Conservation (phyloP, 1,140 invertebrate species). For the Teleogryllus occipitalis region DNA sequence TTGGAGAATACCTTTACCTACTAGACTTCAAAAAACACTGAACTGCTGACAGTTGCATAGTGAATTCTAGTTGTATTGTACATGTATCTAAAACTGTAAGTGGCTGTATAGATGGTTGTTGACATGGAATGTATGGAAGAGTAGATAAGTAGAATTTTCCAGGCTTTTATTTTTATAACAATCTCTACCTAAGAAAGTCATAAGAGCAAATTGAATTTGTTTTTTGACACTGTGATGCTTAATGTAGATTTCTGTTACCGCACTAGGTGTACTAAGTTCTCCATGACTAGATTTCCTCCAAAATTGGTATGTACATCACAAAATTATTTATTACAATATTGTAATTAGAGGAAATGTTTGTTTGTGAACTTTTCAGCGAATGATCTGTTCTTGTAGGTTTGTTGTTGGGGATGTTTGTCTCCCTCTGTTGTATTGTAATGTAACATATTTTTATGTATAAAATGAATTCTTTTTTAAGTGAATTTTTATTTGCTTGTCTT, state of each 20-base stretch:
- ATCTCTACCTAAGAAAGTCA: not conserved
- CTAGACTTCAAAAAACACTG: not conserved
- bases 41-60: not conserved
- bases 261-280: not conserved
- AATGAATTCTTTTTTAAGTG: not conserved
- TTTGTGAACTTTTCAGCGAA: not conserved
- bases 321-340: not conserved
- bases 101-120: not conserved
- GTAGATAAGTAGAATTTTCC: not conserved
- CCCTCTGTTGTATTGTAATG: not conserved
- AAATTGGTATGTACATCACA: not conserved
- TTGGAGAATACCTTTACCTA: not conserved
- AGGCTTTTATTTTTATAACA: conserved; percentile 2
- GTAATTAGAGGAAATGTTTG: not conserved
- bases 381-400: not conserved
- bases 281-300: not conserved
- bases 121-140: not conserved
- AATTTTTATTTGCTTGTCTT: conserved; percentile 2
- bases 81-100: not conserved
- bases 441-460: not conserved
- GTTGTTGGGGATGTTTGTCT: not conserved
- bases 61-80: conserved; percentile 1
- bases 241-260: not conserved
- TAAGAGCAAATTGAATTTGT: not conserved
- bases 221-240: not conserved